Percentiles rank a stretch among this genome's conserved stretches.
phyloP scores from a whole-genome alignment of 2,888 invertebrate species.

The Nomada lathburiana region DNA sequence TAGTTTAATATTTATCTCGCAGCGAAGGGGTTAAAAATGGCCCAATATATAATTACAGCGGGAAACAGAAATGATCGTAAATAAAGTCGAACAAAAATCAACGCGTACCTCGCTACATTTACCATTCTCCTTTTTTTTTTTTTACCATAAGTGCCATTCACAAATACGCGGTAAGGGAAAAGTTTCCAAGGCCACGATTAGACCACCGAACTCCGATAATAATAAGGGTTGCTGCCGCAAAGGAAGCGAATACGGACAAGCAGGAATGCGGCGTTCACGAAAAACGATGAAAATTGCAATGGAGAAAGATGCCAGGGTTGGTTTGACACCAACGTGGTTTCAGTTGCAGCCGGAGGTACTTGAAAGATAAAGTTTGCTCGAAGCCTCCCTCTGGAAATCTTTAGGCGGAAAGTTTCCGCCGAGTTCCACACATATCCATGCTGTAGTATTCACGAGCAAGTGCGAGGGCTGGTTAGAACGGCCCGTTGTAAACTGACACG shows the following conservation, averaged over 20 bases:
- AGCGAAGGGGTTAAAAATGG: no score
- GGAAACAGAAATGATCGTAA: no score
- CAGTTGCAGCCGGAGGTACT: slow-evolving; percentile 55
- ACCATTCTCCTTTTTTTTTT: no score
- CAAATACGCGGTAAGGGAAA: not conserved
- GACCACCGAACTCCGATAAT: slow-evolving; percentile 21
- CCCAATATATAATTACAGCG: no score
- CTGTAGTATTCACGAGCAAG: slow-evolving; percentile 14
- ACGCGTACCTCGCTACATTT: no score
- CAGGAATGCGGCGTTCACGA: not conserved
- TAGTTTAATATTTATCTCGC: no score
- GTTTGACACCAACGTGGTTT: slow-evolving; percentile 59
- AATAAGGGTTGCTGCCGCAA: not conserved
- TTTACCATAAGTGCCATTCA: no score
- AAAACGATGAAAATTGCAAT: not conserved
- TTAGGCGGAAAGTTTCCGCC: slow-evolving; percentile 58
- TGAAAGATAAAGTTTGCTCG: slow-evolving; percentile 67
- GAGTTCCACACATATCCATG: slow-evolving; percentile 49
- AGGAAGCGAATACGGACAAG: slow-evolving; percentile 13
- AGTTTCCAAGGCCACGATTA: not conserved
- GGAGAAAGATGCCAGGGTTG: not conserved
- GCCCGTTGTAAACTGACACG: slow-evolving; percentile 58
- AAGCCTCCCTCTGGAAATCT: slow-evolving; percentile 68
- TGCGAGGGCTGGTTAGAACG: slow-evolving; percentile 29
- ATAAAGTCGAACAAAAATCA: no score